Evolutionary conservation across 2,888 invertebrate genomes (phyloP).

Genomic region (Lithophane leautieri): DNA sequence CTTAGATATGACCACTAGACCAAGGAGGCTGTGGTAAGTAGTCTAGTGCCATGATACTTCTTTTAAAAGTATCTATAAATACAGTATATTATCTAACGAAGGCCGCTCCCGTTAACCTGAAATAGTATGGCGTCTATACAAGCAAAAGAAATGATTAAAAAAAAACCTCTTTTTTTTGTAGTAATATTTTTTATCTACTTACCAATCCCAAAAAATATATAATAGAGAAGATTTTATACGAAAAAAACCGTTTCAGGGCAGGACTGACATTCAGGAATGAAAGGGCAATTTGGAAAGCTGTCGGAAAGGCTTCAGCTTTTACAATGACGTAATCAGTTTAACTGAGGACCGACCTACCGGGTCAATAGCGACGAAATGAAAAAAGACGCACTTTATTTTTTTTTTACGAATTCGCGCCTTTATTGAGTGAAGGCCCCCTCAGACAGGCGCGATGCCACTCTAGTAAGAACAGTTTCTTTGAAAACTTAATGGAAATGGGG

Average conservation of each 20-base stretch:
- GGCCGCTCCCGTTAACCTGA: no score
- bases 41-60: neutral
- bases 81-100: no score
- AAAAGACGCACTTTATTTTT: neutral
- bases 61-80: no score
- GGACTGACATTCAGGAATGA: constrained; percentile 32
- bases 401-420: neutral
- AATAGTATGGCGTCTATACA: no score
- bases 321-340: constrained; percentile 52
- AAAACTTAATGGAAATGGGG: neutral
- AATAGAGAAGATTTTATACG: neutral
- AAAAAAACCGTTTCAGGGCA: constrained; percentile 1
- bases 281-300: constrained; percentile 49
- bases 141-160: no score
- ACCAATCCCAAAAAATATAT: neutral
- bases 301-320: constrained; percentile 29
- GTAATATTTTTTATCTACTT: no score
- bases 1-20: neutral
- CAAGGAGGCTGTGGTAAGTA: neutral
- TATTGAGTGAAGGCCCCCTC: neutral
- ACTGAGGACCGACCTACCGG: neutral
- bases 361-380: constrained; percentile 4
- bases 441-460: no score
- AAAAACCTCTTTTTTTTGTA: no score
- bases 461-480: no score